phyloP scores from a whole-genome alignment of 2,113 vertebrate genomes.

The Cinclus cinclus region DNA sequence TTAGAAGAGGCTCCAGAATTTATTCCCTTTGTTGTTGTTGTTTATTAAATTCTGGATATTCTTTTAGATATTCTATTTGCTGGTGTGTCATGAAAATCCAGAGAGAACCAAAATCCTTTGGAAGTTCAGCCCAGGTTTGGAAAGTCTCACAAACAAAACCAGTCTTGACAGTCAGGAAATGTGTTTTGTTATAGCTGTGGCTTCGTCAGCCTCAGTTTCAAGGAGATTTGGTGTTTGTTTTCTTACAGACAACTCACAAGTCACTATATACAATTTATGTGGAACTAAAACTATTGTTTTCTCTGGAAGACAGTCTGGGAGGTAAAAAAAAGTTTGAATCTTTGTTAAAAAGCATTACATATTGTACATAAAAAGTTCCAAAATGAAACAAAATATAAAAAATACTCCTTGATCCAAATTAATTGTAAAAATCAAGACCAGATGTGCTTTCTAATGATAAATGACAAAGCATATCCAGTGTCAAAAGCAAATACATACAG shows the following conservation, averaged over 20 bases:
- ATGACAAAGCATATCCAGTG: background rate
- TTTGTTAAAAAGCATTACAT: background rate
- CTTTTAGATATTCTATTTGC: background rate
- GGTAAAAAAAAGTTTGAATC: background rate
- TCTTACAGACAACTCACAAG: background rate
- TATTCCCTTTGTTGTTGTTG: background rate
- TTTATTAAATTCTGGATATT: background rate
- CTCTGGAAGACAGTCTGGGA: background rate
- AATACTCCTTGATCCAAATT: background rate
- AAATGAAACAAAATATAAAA: background rate
- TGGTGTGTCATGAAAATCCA: background rate
- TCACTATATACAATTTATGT: fast-evolving
- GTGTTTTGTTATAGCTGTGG: background rate
- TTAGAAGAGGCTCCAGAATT: background rate
- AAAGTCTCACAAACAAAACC: background rate
- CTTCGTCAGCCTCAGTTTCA: background rate
- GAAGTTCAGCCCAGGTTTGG: background rate
- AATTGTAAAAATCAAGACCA: background rate
- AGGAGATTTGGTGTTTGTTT: background rate
- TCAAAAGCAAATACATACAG: background rate
- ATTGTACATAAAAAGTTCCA: background rate
- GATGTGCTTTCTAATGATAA: background rate
- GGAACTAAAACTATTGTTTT: background rate
- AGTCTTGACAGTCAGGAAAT: background rate
- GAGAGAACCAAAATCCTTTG: background rate